These are phyloP conservation scores for Aporophyla lueneburgensis DNA, from an alignment of 2,888 invertebrate species.

Conservation along the genomic window DNA sequence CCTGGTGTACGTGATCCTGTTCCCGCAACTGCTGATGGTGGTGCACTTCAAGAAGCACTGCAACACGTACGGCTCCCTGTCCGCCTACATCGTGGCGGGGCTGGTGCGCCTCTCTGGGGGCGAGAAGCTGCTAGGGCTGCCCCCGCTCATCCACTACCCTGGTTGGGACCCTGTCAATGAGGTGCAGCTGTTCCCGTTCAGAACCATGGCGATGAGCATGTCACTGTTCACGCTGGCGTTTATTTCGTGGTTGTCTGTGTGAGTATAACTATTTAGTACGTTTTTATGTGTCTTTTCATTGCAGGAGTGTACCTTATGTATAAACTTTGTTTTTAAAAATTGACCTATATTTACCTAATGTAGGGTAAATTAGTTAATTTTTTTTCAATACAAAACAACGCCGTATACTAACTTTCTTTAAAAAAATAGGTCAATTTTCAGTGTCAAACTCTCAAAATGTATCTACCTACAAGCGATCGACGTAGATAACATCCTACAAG, in stretches of 20 bases:
- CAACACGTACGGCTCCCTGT: conserved; percentile 99
- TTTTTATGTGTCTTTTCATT: background rate
- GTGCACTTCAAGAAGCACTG: conserved; percentile 98
- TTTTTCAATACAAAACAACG: background rate
- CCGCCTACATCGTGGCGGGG: conserved; percentile 96
- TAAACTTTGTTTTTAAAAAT: too few relatives aligned
- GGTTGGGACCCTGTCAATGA: conserved; percentile 95
- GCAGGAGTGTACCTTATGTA: background rate
- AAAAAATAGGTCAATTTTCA: background rate
- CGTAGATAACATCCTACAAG: background rate
- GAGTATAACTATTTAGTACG: conserved; percentile 68
- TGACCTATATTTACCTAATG: too few relatives aligned
- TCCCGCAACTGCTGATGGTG: conserved; percentile 99
- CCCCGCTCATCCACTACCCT: conserved; percentile 96
- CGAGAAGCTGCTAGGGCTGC: conserved; percentile 95
- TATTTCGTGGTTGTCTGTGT: conserved; percentile 96
- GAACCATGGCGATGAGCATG: conserved; percentile 98
- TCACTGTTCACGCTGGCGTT: conserved; percentile 95
- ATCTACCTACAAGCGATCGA: background rate
- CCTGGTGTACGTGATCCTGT: conserved; percentile 99
- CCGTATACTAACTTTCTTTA: background rate
- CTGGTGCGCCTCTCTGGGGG: conserved; percentile 96
- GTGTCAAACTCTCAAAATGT: background rate
- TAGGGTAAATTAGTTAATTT: too few relatives aligned
- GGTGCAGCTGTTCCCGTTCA: conserved; percentile 98